phyloP scores from a whole-genome alignment of 2,888 invertebrate species.

The Yponomeuta malinellus region DNA sequence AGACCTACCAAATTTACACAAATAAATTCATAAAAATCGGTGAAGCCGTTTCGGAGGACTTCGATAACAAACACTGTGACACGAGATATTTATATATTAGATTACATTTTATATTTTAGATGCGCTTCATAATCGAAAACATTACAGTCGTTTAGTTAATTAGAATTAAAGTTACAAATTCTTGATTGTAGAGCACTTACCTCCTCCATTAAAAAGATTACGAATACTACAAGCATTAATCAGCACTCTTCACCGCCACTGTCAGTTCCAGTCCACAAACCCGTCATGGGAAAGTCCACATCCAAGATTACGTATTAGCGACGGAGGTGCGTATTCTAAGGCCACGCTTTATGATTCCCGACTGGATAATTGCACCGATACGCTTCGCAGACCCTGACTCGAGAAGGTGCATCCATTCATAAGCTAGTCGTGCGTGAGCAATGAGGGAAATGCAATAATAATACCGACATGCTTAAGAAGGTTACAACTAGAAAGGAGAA shows the following conservation, averaged over 20 bases:
- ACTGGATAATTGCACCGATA: constrained; percentile 31
- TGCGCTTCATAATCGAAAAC: no score
- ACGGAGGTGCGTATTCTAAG: constrained; percentile 32
- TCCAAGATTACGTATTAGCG: constrained; percentile 38
- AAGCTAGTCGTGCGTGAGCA: neutral
- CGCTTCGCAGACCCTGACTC: constrained; percentile 17
- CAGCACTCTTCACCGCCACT: neutral
- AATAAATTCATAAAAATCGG: no score
- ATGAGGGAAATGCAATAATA: neutral
- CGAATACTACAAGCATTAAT: no score
- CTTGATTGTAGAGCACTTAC: no score
- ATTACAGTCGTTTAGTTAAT: no score
- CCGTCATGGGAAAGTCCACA: constrained; percentile 61
- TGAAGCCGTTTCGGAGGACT: no score
- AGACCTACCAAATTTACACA: no score
- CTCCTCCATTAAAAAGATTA: no score
- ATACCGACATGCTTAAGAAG: neutral
- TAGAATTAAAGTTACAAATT: no score
- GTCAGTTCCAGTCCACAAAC: constrained; percentile 47
- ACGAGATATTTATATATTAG: no score
- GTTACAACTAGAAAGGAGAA: neutral
- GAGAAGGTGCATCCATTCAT: constrained; percentile 14
- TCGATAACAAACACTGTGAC: no score
- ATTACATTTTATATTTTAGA: no score
- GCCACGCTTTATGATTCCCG: constrained; percentile 39